Percentiles rank a stretch among this genome's conserved stretches.
Evolutionary conservation across 92 coral and sea anemone genomes (phyloP).

Genomic region (Heliopora coerulea): DNA sequence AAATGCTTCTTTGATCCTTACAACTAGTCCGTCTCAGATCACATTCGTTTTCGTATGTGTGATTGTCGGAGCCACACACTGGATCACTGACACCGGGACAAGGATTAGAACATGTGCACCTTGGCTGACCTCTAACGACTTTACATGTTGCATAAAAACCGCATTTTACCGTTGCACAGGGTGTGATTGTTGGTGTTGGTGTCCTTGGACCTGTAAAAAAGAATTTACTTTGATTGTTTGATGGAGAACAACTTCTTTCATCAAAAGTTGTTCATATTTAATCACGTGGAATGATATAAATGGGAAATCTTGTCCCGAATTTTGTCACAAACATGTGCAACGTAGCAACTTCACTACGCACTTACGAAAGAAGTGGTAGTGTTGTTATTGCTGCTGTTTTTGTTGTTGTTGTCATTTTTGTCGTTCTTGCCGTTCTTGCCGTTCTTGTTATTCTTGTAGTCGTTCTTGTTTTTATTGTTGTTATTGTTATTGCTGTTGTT

Average conservation of each 20-base stretch:
- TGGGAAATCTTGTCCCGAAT: too few species aligned
- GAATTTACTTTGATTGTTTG: not conserved
- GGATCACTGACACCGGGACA: not conserved
- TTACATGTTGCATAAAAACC: constrained; percentile 4
- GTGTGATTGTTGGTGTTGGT: not conserved
- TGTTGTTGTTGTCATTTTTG: not conserved
- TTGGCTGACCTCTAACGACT: constrained; percentile 17
- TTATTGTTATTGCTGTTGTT: not conserved
- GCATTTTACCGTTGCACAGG: constrained; percentile 29
- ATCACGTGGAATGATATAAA: too few species aligned
- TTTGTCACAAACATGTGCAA: too few species aligned
- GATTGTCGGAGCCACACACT: constrained; percentile 15
- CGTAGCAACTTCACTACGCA: too few species aligned
- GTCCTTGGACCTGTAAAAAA: not conserved
- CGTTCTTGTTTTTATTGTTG: not conserved
- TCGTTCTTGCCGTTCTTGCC: not conserved
- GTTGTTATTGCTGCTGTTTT: not conserved
- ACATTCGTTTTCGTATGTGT: constrained; percentile 18
- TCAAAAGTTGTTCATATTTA: too few species aligned
- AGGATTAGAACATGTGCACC: not conserved
- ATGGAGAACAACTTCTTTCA: too few species aligned
- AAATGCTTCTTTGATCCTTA: not conserved
- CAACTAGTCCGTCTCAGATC: constrained; percentile 9
- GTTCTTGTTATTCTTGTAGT: not conserved
- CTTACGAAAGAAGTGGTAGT: too few species aligned